A percentile compares a stretch with the other conserved stretches of the same genome.
Evolutionary conservation across 2,888 invertebrate genomes (phyloP).

Genomic region (Lathronympha strigana): DNA sequence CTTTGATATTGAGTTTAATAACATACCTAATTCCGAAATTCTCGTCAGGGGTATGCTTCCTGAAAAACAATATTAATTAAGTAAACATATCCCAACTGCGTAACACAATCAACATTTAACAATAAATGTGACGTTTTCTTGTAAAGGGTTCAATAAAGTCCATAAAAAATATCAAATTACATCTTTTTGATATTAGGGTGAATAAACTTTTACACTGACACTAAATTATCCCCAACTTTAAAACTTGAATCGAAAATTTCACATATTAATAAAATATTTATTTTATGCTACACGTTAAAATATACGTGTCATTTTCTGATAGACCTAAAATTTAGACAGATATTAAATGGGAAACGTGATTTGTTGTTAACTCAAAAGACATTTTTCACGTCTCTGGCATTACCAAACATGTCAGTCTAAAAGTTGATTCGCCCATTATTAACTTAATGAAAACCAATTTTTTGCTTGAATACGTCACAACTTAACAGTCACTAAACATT

Average conservation of each 20-base stretch:
- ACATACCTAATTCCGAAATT: conserved; percentile 84
- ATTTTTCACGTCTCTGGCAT: no score
- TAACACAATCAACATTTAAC: conserved; percentile 31
- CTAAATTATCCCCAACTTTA: no score
- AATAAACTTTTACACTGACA: no score
- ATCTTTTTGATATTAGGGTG: background rate
- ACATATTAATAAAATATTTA: no score
- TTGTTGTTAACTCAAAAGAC: background rate
- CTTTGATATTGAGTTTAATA: conserved; percentile 14
- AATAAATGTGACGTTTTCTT: background rate
- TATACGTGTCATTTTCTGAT: no score
- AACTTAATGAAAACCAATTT: background rate
- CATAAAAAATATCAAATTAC: background rate
- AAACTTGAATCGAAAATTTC: no score
- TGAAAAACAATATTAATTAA: conserved; percentile 56
- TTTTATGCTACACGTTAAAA: no score
- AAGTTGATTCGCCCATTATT: no score
- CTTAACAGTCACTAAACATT: conserved; percentile 7
- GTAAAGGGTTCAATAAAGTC: background rate
- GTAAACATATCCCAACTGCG: background rate
- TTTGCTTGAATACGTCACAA: conserved; percentile 9
- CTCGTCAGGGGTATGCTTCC: conserved; percentile 84
- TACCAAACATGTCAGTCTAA: no score
- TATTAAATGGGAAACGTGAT: no score
- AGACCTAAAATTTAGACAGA: no score